Base-by-base conservation (phyloP, 2,797 vertebrate species). In the Prionace glauca region DNA sequence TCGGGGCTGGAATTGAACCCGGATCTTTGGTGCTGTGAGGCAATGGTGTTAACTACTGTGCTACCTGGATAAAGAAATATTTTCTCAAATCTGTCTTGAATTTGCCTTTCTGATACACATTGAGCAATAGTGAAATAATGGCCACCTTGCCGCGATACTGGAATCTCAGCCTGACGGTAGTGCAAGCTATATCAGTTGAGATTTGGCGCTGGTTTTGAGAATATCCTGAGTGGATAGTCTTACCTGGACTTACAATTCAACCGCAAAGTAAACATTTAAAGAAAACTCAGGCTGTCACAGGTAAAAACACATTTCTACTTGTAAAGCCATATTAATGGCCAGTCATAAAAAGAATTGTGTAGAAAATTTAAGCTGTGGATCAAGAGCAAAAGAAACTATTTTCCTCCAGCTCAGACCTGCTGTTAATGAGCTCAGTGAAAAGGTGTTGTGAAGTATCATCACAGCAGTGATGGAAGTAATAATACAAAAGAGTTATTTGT, bases 271-370 rank as follows among this genome's bases (percentile, higher is more conserved):
- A 91, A 67, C 32, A 67, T 36, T 91, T 36, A 36, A n/a, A n/a
- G n/a, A 91, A n/a, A n/a, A 62, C n/a, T 65, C 88, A n/a, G 60
- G 60, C 29, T 20, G 9, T 11, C 67, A 41, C 62, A 10, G 16
- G 32, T n/a, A 91, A 92, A 60, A n/a, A 9, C 67, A 92, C 62
- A n/a, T 67, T 92, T 92, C n/a, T 67, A 41, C 90, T 69, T 92
- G 18, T 92, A 92, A 69, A 69, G 18, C 20, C n/a, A 41, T 92
- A 5, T 67, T 92, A 92, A 67, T 26, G 62, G 65, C 18, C 24
- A 67, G 90, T 92, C 65, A 92, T 84, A 45, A 84, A 45, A 84
- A 84, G 20, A 45, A 22, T 84, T 84, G 81, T 84, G 90, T 92
- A 36, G 65, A 69, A 69, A 69, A 69, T 24, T 67, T n/a, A 22